phyloP scores from a whole-genome alignment of 1,140 invertebrate genomes.

The Ephestia elutella region DNA sequence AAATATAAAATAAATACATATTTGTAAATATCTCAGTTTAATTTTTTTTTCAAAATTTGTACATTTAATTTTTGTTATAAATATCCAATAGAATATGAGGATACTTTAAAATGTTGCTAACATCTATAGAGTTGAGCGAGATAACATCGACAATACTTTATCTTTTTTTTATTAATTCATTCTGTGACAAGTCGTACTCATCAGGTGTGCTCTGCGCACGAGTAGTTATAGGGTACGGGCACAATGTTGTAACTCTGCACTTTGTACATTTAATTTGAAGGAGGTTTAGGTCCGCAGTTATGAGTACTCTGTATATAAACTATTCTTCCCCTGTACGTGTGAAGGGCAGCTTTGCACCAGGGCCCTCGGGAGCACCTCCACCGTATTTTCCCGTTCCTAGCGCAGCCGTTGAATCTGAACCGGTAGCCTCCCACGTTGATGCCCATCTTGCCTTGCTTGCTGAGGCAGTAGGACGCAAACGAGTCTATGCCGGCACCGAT shows the following conservation, averaged over 20 bases:
- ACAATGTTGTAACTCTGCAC: too few relatives aligned
- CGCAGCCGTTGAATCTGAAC: conserved; percentile 65
- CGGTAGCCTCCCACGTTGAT: conserved; percentile 64
- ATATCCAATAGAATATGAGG: not conserved
- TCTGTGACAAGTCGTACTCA: too few relatives aligned
- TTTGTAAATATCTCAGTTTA: not conserved
- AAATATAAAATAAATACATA: not conserved
- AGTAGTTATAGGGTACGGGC: too few relatives aligned
- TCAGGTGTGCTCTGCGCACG: too few relatives aligned
- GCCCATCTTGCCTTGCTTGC: conserved; percentile 68
- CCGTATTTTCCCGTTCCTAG: conserved; percentile 60
- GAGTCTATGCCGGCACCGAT: conserved; percentile 56
- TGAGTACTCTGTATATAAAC: conserved; percentile 65
- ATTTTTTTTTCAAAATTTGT: not conserved
- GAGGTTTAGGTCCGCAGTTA: conserved; percentile 62
- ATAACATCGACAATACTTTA: not conserved
- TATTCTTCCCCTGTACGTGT: conserved; percentile 60
- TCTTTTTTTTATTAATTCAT: too few relatives aligned
- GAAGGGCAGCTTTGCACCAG: conserved; percentile 65
- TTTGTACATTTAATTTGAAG: conserved; percentile 12
- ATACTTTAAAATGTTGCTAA: not conserved
- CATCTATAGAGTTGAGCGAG: not conserved
- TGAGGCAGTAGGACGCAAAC: conserved; percentile 66
- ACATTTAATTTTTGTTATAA: not conserved
- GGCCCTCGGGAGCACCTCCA: conserved; percentile 64